A percentile compares a stretch with the other conserved stretches of the same genome.
These are phyloP conservation scores for Diplosoma virens DNA, from an alignment of 23 tunicate species.

Conservation along the genomic window DNA sequence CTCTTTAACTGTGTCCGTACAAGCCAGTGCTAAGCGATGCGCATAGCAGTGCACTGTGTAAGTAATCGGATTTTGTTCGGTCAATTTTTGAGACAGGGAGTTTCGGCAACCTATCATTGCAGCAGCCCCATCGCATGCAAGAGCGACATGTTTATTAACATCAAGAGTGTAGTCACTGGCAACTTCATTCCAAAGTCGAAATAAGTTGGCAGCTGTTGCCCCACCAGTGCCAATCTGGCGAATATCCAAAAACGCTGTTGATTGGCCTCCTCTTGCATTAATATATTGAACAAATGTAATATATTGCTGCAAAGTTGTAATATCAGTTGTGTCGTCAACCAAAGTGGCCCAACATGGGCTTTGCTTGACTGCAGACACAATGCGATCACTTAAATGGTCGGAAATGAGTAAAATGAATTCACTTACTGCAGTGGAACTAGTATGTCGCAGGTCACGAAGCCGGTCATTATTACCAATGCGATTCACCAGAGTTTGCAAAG, in stretches of 20 bases:
- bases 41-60: conserved; percentile 42
- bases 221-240: conserved; percentile 32
- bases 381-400: too few relatives aligned
- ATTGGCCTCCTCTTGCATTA: too few relatives aligned
- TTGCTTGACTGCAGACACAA: too few relatives aligned
- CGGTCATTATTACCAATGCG: too few relatives aligned
- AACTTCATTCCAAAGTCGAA: conserved; percentile 29
- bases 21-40: conserved; percentile 31
- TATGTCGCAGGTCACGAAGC: too few relatives aligned
- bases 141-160: conserved; percentile 24
- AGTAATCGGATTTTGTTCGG: conserved; percentile 34
- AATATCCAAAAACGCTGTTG: conserved; percentile 31
- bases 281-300: too few relatives aligned
- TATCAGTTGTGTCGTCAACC: too few relatives aligned
- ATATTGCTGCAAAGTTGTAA: too few relatives aligned
- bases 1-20: conserved; percentile 34
- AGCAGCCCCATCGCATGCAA: conserved; percentile 46
- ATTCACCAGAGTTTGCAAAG: too few relatives aligned
- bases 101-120: conserved; percentile 38
- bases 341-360: too few relatives aligned
- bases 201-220: conserved; percentile 34
- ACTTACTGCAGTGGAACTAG: too few relatives aligned
- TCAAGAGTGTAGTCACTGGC: conserved; percentile 25
- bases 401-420: too few relatives aligned
- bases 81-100: conserved; percentile 33